Percentiles rank a stretch among this genome's conserved stretches.
phyloP scores from a whole-genome alignment of 2,888 invertebrate species.

The Tetranychus truncatus region DNA sequence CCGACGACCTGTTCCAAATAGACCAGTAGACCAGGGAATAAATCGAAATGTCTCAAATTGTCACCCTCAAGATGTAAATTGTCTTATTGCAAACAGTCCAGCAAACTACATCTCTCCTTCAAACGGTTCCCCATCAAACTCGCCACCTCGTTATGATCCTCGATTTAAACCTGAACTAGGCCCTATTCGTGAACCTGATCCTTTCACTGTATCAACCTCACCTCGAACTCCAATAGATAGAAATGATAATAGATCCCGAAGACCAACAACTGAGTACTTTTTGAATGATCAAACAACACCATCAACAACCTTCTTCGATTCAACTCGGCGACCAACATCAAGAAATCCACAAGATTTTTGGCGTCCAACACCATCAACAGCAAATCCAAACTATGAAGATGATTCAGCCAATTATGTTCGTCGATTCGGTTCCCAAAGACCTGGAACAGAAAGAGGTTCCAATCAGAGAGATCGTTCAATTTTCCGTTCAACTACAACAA shows the following conservation, averaged over 20 bases:
- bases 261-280: slow-evolving; percentile 1
- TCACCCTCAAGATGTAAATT: background rate
- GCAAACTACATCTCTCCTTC: background rate
- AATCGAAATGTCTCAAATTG: background rate
- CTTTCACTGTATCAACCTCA: background rate
- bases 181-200: background rate
- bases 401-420: slow-evolving; percentile 6
- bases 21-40: background rate
- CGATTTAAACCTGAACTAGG: background rate
- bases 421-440: background rate
- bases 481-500: background rate
- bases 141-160: slow-evolving; percentile 1
- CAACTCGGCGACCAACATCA: slow-evolving; percentile 6
- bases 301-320: slow-evolving; percentile 9
- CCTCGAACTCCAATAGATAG: background rate
- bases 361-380: background rate
- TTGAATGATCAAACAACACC: slow-evolving; percentile 7
- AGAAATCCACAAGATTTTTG: background rate
- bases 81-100: background rate
- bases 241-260: background rate
- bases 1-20: background rate
- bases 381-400: background rate
- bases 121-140: background rate
- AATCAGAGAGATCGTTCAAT: background rate
- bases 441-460: background rate